Evolutionary conservation across 2,888 invertebrate species (phyloP).

Genomic region (Chrysina gloriosa): DNA sequence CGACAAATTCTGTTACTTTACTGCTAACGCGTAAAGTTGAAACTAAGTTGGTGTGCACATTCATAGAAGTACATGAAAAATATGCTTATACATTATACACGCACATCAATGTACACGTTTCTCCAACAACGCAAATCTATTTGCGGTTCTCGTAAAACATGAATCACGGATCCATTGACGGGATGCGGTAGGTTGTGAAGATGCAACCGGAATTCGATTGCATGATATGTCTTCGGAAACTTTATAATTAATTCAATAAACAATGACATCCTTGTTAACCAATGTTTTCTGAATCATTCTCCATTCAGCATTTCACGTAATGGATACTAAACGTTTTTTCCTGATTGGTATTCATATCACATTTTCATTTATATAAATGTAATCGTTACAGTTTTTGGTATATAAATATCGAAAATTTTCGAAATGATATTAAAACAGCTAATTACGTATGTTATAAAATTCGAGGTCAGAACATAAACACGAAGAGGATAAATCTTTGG

Average conservation of each 20-base stretch:
- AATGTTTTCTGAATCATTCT: constrained; percentile 17
- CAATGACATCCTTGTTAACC: constrained; percentile 27
- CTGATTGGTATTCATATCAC: constrained; percentile 3
- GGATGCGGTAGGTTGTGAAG: constrained; percentile 19
- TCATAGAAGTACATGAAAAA: background rate
- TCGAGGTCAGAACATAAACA: too few relatives aligned
- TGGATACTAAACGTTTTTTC: background rate
- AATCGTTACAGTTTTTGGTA: background rate
- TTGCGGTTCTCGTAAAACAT: constrained; percentile 17
- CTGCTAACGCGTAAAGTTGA: too few relatives aligned
- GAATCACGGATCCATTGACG: constrained; percentile 23
- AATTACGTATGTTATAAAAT: too few relatives aligned
- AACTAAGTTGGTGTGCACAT: too few relatives aligned
- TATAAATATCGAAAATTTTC: background rate
- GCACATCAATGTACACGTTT: background rate
- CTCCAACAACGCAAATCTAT: constrained; percentile 22
- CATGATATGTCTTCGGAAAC: constrained; percentile 25
- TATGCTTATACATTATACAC: background rate
- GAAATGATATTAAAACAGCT: background rate
- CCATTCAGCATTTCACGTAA: background rate
- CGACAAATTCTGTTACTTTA: too few relatives aligned
- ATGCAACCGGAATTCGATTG: constrained; percentile 35
- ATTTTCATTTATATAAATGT: background rate
- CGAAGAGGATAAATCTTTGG: too few relatives aligned
- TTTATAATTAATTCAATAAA: constrained; percentile 15